These are phyloP conservation scores for Decapterus maruadsi DNA, from an alignment of 2,797 vertebrate genomes.

Conservation along the genomic window DNA sequence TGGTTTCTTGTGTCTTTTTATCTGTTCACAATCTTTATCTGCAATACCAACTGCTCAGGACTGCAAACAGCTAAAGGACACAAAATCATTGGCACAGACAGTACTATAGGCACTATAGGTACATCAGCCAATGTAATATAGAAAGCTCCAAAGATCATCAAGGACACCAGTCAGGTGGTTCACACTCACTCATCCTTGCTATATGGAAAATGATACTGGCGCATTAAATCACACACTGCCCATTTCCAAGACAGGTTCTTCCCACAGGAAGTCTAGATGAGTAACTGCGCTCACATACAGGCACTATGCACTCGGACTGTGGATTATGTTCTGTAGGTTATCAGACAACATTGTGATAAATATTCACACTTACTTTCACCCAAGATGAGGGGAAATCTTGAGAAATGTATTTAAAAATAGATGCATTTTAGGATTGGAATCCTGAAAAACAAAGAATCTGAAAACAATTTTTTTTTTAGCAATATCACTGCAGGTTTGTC, in stretches of 20 bases:
- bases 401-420: not conserved
- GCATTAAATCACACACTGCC: slow-evolving; percentile 32
- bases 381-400: not conserved
- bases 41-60: not conserved
- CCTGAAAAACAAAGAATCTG: not conserved
- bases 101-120: not conserved
- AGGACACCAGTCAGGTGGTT: slow-evolving; percentile 29
- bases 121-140: slow-evolving; percentile 2
- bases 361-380: not conserved
- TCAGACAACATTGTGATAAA: slow-evolving; percentile 1
- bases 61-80: slow-evolving; percentile 18
- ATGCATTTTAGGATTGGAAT: not conserved
- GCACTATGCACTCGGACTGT: not conserved
- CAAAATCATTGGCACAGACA: slow-evolving; percentile 7
- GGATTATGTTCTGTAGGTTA: not conserved
- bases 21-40: too few species aligned
- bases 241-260: slow-evolving; percentile 22
- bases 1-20: too few species aligned
- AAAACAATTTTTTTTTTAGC: not conserved
- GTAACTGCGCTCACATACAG: not conserved
- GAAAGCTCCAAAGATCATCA: slow-evolving; percentile 20
- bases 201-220: slow-evolving; percentile 32
- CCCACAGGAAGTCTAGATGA: slow-evolving; percentile 37
- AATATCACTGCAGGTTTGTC: not conserved
- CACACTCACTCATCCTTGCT: slow-evolving; percentile 10